Conservation (phyloP, 2,888 invertebrate genomes). For the Phaedon cochleariae region DNA sequence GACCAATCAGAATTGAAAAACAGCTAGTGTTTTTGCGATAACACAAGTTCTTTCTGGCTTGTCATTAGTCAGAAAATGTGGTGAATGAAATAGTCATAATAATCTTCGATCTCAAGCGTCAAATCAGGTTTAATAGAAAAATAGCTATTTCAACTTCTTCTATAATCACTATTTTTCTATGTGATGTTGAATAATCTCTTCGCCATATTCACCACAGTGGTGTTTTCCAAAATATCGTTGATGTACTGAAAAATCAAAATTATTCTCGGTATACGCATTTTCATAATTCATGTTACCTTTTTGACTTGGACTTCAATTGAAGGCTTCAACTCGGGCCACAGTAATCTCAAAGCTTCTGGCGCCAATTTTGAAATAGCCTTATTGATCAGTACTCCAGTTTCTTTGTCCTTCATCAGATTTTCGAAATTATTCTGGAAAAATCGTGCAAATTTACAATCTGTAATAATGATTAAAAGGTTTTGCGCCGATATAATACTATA, state of each 20-base stretch:
- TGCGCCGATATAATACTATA: not conserved
- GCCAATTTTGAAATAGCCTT: conserved; percentile 58
- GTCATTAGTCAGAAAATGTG: too few relatives aligned
- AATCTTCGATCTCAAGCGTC: too few relatives aligned
- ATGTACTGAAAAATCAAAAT: conserved; percentile 55
- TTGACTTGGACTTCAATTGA: conserved; percentile 56
- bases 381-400: conserved; percentile 57
- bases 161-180: too few relatives aligned
- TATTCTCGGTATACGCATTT: not conserved
- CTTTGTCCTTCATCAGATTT: conserved; percentile 58
- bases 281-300: conserved; percentile 48
- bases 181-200: conserved; percentile 56
- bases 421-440: conserved; percentile 58
- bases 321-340: conserved; percentile 61
- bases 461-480: too few relatives aligned
- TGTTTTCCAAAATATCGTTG: conserved; percentile 56
- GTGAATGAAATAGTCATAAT: too few relatives aligned
- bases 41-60: too few relatives aligned
- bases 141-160: too few relatives aligned
- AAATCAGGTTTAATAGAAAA: too few relatives aligned
- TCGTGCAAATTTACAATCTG: too few relatives aligned
- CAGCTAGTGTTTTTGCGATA: too few relatives aligned
- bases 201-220: conserved; percentile 56
- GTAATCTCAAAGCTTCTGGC: conserved; percentile 58
- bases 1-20: too few relatives aligned